Base-by-base conservation (phyloP, 2,113 vertebrate species). In the Regulus satrapa region DNA sequence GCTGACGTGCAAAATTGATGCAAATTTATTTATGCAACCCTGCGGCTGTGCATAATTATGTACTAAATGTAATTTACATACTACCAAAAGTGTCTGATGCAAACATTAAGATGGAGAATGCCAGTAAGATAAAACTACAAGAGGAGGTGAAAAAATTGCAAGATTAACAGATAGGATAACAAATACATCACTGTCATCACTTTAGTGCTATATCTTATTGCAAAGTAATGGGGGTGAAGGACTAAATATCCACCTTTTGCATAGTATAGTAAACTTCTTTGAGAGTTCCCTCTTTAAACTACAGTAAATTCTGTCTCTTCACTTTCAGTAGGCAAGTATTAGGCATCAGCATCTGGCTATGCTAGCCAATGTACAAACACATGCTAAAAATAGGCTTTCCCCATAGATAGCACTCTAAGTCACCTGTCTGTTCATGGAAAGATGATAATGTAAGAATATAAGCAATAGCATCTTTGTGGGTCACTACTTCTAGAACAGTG, bases 11-110 rank as follows among this genome's bases (percentile, higher is more conserved):
- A 86, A 92, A 94, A 88, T 31, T 43, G 59, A 80, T 71, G 83
- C 80, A 72, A 77, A 92, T 88, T 92, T 95, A 79, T 80, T 93
- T 94, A 92, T 84, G 88, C 64, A 80, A 52, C 72, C 46, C 52
- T 11, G 43, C 0, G 23, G 51, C 68, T 76, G 63, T 66, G 72
- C 71, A 51, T 88, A 95, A 92, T 94, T 88, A 86, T 10, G 29
- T 34, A 58, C 31, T 80, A 80, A 76, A 83, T 36, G 18, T 67
- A 88, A 94, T 92, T 95, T 95, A 79, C 66, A 85, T 64, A 72
- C 59, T 18, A 90, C 46, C 51, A 71, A 68, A 92, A 51, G n/a
- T 74, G n/a, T 9, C 68, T 77, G 69, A 78, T 64, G 64, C 25
- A 86, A 89, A 52, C 59, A 34, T 89, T 62, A 74, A 74, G 72